Conservation (phyloP, 2,113 vertebrate genomes). For the Grallaria varia region DNA sequence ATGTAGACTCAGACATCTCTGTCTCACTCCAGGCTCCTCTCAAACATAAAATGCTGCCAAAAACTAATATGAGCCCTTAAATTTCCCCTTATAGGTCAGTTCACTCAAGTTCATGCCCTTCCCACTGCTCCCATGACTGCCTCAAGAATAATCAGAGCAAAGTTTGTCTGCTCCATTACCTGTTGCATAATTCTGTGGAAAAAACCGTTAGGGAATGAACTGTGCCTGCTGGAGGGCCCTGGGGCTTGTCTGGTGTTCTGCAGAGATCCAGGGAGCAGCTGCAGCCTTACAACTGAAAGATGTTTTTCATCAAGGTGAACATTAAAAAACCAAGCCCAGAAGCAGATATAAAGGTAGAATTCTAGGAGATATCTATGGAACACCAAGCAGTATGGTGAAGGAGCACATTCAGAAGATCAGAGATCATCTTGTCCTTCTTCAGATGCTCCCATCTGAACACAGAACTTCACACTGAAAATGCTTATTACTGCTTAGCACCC, state of each 20-base stretch:
- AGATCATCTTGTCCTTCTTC: neutral
- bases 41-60: conserved; percentile 8
- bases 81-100: neutral
- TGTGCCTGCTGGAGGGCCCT: neutral
- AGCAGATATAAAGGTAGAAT: neutral
- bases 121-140: neutral
- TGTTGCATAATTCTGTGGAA: neutral
- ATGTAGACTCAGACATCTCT: neutral
- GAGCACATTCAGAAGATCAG: neutral
- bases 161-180: neutral
- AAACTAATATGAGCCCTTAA: neutral
- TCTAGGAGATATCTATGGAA: neutral
- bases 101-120: neutral
- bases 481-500: neutral
- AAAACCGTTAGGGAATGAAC: neutral
- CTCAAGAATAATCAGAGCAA: neutral
- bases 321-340: neutral
- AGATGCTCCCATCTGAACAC: neutral
- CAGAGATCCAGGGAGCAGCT: neutral
- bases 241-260: neutral
- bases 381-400: neutral
- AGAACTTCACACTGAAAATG: neutral
- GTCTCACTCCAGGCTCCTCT: neutral
- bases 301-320: neutral
- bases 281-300: neutral